Conservation (phyloP, 2,113 vertebrate genomes). For the Pluvialis apricaria region DNA sequence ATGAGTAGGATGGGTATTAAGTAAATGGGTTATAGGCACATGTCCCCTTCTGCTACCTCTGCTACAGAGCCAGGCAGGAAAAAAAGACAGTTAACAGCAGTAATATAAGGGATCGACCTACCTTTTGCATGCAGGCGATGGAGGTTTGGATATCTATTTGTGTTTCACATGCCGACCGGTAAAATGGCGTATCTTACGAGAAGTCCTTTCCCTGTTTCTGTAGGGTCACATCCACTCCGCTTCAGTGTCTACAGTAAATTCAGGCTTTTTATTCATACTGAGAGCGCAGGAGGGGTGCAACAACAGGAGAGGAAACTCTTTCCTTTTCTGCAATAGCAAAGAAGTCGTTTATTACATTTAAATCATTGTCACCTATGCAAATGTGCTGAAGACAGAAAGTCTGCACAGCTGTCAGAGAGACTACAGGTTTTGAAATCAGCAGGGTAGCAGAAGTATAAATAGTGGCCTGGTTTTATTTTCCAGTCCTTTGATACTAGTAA, state of each 20-base stretch:
- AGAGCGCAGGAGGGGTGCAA: neutral
- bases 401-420: neutral
- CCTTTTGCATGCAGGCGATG: neutral
- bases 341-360: neutral
- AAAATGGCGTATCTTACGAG: accelerated
- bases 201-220: neutral
- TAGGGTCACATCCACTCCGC: neutral
- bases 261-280: neutral
- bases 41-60: neutral
- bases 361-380: neutral
- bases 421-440: neutral
- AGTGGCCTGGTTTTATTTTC: neutral
- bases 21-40: neutral
- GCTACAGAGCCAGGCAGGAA: neutral
- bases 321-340: neutral
- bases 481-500: neutral
- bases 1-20: neutral
- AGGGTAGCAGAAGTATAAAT: neutral
- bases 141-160: neutral
- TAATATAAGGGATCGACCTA: neutral
- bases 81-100: neutral
- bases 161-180: neutral
- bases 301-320: neutral
- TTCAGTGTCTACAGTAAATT: neutral
- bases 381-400: neutral